These are phyloP conservation scores for Drosophila meridionalis DNA, from an alignment of 2,888 invertebrate species.

Conservation along the genomic window DNA sequence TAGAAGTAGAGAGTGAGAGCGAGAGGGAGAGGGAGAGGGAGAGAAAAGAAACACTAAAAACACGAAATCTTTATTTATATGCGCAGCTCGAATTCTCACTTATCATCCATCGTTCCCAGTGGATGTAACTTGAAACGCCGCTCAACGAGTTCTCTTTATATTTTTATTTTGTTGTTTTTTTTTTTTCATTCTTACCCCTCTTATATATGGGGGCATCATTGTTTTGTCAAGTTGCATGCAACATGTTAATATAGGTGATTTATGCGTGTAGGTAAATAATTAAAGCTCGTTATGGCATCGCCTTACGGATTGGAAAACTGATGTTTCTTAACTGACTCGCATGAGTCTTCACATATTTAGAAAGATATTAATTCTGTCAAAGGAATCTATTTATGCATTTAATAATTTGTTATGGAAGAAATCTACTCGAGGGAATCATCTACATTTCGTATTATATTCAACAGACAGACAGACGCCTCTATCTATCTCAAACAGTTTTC, in stretches of 20 bases:
- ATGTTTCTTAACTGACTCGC: background rate
- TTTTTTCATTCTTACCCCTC: constrained; percentile 2
- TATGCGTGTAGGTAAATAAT: constrained; percentile 27
- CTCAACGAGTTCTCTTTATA: constrained; percentile 31
- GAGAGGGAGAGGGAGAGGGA: background rate
- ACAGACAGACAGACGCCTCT: background rate
- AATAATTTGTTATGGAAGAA: background rate
- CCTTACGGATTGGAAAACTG: background rate
- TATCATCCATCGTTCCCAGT: constrained; percentile 46
- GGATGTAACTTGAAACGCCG: constrained; percentile 52
- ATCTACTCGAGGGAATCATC: background rate
- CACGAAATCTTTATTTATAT: constrained; percentile 55
- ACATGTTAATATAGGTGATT: constrained; percentile 24
- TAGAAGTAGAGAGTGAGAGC: background rate
- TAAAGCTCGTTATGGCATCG: constrained; percentile 6
- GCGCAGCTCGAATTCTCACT: constrained; percentile 59
- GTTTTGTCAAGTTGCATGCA: constrained; percentile 43
- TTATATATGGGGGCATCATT: constrained; percentile 22
- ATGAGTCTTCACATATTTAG: background rate
- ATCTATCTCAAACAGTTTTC: no score
- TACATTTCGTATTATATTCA: background rate
- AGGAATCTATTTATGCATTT: background rate
- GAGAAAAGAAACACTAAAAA: constrained; percentile 16
- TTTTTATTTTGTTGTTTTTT: constrained; percentile 9
- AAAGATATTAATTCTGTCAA: background rate